These are phyloP conservation scores for Tachypleus tridentatus DNA, from an alignment of 1,140 invertebrate species.

Conservation along the genomic window DNA sequence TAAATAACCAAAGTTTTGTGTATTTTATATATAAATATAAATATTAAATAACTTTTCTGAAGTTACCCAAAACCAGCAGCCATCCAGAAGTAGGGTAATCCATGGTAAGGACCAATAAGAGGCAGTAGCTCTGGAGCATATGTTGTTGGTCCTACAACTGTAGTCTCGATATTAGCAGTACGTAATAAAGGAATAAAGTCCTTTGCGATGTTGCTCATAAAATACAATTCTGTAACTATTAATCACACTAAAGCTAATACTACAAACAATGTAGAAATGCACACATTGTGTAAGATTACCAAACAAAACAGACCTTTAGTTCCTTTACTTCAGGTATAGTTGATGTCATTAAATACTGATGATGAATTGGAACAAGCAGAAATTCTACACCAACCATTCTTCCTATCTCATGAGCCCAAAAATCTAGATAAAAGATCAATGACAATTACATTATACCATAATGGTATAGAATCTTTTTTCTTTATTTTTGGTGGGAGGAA, in stretches of 20 bases:
- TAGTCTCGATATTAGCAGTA: slow-evolving; percentile 29
- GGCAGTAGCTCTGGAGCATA: slow-evolving; percentile 34
- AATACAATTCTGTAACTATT: too few species aligned
- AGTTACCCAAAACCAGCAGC: slow-evolving; percentile 35
- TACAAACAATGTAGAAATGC: too few species aligned
- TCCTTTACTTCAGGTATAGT: slow-evolving; percentile 30
- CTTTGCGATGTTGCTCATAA: slow-evolving; percentile 2
- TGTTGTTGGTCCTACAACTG: slow-evolving; percentile 32
- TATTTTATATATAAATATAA: too few species aligned
- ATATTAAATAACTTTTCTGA: too few species aligned
- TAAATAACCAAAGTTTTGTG: too few species aligned
- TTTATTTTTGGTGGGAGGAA: too few species aligned
- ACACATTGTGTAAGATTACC: too few species aligned
- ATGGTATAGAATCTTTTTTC: too few species aligned
- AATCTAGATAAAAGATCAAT: slow-evolving; percentile 26
- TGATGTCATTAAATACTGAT: slow-evolving; percentile 35
- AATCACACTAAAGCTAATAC: too few species aligned
- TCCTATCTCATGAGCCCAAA: slow-evolving; percentile 35
- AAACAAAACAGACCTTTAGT: slow-evolving; percentile 19
- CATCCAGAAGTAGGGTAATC: slow-evolving; percentile 35
- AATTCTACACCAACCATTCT: slow-evolving; percentile 29
- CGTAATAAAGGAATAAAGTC: slow-evolving; percentile 29
- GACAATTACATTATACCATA: too few species aligned
- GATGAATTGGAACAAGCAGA: slow-evolving; percentile 35
- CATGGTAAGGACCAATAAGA: slow-evolving; percentile 30